These are phyloP conservation scores for Phenganax stokvisi DNA, from an alignment of 92 coral and sea anemone species.

Conservation along the genomic window DNA sequence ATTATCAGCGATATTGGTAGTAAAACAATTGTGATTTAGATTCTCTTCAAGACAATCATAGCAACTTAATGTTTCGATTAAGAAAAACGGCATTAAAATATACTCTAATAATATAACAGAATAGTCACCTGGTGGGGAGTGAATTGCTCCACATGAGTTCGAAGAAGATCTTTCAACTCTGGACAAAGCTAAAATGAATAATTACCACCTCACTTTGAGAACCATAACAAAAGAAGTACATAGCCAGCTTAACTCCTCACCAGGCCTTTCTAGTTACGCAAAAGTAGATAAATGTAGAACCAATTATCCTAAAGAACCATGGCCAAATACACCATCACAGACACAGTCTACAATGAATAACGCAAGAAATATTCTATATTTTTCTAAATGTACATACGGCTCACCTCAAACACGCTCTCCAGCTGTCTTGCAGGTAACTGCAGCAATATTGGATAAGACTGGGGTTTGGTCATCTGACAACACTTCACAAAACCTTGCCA, in stretches of 20 bases:
- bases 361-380: not conserved
- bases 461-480: constrained; percentile 99
- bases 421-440: constrained; percentile 93
- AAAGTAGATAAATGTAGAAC: not conserved
- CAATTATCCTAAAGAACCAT: not conserved
- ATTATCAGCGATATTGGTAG: not conserved
- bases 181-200: constrained; percentile 68
- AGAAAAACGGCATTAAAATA: too few relatives aligned
- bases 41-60: not conserved
- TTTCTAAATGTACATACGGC: not conserved
- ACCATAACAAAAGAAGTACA: not conserved
- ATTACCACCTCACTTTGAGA: not conserved
- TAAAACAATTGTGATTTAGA: not conserved
- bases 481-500: constrained; percentile 99
- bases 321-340: not conserved
- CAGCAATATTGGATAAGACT: constrained; percentile 89
- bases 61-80: not conserved
- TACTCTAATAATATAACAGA: too few relatives aligned
- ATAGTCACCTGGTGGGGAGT: constrained; percentile 93
- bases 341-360: too few relatives aligned
- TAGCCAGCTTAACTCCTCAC: too few relatives aligned
- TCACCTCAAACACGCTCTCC: constrained; percentile 97
- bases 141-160: constrained; percentile 92
- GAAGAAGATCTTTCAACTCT: constrained; percentile 81
- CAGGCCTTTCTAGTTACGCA: too few relatives aligned